These are phyloP conservation scores for Drosophila kuntzei DNA, from an alignment of 2,888 invertebrate genomes.

Conservation along the genomic window DNA sequence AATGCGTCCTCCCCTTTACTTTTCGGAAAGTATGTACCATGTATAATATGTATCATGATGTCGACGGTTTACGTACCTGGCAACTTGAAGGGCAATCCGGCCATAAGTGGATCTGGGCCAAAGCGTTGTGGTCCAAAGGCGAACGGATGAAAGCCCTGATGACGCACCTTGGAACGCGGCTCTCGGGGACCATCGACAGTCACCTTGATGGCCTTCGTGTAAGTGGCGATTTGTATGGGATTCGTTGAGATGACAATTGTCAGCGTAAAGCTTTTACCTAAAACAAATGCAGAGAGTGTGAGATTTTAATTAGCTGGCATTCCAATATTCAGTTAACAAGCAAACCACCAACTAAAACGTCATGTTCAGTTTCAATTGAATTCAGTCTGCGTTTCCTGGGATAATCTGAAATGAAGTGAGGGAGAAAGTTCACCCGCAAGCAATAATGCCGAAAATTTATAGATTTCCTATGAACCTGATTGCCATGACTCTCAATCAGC, in stretches of 20 bases:
- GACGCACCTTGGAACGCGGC: slow-evolving; percentile 96
- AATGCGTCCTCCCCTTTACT: slow-evolving; percentile 17
- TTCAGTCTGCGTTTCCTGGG: background rate
- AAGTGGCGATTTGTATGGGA: slow-evolving; percentile 98
- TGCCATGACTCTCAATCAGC: slow-evolving; percentile 12
- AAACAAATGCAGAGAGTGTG: slow-evolving; percentile 66
- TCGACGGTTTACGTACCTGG: slow-evolving; percentile 88
- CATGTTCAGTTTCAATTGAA: background rate
- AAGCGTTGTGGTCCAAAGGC: slow-evolving; percentile 94
- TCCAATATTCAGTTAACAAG: slow-evolving; percentile 6
- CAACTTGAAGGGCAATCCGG: slow-evolving; percentile 92
- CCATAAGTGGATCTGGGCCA: slow-evolving; percentile 92
- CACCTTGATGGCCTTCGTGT: slow-evolving; percentile 99
- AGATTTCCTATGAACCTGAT: slow-evolving; percentile 55
- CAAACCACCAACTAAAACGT: background rate
- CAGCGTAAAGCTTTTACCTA: slow-evolving; percentile 98
- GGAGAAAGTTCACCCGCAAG: background rate
- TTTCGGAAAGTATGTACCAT: too few relatives aligned
- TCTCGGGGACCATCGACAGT: slow-evolving; percentile 99
- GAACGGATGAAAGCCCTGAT: slow-evolving; percentile 95
- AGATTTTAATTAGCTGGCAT: slow-evolving; percentile 21
- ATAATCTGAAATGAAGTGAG: background rate
- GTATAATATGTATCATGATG: too few relatives aligned
- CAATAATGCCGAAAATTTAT: slow-evolving; percentile 2
- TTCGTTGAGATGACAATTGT: slow-evolving; percentile 97